Percentiles rank a stretch among this genome's conserved stretches.
Evolutionary conservation across 2,797 vertebrate genomes (phyloP).

Genomic region (Oryzias sinensis): DNA sequence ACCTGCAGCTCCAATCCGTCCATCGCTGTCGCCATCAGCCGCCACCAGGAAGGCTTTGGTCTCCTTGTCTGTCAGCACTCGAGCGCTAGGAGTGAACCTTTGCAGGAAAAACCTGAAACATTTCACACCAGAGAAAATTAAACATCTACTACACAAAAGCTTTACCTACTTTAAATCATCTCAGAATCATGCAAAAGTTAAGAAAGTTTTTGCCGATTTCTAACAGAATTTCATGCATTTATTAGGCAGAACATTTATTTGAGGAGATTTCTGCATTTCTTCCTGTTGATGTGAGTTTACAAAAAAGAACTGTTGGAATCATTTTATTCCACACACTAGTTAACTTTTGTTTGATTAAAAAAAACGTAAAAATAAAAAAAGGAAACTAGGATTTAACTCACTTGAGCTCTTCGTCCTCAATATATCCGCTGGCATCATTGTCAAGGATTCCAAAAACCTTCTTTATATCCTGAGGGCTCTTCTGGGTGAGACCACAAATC

Average conservation of each 20-base stretch:
- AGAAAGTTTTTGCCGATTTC: too few relatives aligned
- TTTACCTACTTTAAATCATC: too few relatives aligned
- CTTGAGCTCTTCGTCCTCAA: conserved; percentile 95
- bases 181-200: too few relatives aligned
- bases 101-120: conserved; percentile 90
- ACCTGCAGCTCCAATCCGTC: conserved; percentile 91
- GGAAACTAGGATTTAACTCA: conserved; percentile 53
- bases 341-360: neutral
- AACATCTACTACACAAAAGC: too few relatives aligned
- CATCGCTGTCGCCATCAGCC: conserved; percentile 89
- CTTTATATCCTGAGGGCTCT: conserved; percentile 88
- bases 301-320: too few relatives aligned
- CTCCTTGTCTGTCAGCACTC: conserved; percentile 87
- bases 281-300: too few relatives aligned
- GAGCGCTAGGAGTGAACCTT: conserved; percentile 87
- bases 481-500: conserved; percentile 88
- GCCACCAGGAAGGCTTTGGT: conserved; percentile 85
- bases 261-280: too few relatives aligned
- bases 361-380: neutral
- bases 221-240: too few relatives aligned
- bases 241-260: too few relatives aligned
- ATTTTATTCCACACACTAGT: too few relatives aligned
- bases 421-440: conserved; percentile 88
- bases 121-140: neutral
- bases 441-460: conserved; percentile 89